These are phyloP conservation scores for Silurus meridionalis DNA, from an alignment of 2,113 vertebrate species.

Conservation along the genomic window DNA sequence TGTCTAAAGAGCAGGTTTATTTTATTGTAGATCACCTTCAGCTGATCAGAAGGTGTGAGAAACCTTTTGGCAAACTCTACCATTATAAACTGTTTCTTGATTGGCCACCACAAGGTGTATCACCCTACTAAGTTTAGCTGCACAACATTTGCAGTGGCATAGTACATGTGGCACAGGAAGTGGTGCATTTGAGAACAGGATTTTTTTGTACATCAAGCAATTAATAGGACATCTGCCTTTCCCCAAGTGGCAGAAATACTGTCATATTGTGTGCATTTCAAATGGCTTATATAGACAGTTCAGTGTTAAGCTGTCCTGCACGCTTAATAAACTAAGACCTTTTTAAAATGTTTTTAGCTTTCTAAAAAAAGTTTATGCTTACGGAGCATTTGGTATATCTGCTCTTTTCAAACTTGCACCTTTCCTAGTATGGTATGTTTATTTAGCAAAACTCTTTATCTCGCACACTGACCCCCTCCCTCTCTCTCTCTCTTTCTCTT, in stretches of 20 bases:
- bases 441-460: neutral
- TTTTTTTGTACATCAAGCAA: slow-evolving; percentile 9
- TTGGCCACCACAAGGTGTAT: neutral
- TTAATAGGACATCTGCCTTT: neutral
- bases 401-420: neutral
- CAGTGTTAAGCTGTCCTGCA: neutral
- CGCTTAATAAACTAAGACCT: neutral
- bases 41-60: neutral
- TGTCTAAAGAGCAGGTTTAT: neutral
- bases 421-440: neutral
- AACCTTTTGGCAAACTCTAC: neutral
- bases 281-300: neutral
- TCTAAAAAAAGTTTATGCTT: neutral
- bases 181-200: slow-evolving; percentile 2
- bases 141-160: neutral
- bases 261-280: neutral
- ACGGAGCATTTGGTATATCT: neutral
- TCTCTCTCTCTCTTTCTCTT: neutral
- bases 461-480: neutral
- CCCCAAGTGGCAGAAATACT: neutral
- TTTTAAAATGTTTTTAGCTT: neutral
- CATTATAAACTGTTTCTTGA: neutral
- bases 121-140: neutral
- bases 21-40: neutral
- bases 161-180: neutral